phyloP scores from a whole-genome alignment of 2,113 vertebrate species.

The Danio rerio region DNA sequence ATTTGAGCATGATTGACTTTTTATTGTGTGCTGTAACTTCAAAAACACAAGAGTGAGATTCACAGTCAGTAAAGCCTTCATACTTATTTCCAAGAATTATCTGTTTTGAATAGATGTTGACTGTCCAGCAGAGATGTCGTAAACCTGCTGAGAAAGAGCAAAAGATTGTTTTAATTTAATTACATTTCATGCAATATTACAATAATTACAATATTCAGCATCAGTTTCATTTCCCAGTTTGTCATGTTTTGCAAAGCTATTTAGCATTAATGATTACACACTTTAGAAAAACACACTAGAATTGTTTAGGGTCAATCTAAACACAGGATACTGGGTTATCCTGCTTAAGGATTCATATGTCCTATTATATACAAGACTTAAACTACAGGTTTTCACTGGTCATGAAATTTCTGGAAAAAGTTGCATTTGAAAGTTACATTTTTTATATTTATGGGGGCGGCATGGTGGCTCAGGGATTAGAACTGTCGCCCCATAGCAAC shows the following conservation, averaged over 20 bases:
- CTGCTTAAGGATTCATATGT: too few relatives aligned
- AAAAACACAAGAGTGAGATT: neutral
- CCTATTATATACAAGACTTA: too few relatives aligned
- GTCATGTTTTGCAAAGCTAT: neutral
- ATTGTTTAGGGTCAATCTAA: too few relatives aligned
- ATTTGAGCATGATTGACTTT: too few relatives aligned
- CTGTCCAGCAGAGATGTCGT: neutral
- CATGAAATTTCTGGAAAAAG: too few relatives aligned
- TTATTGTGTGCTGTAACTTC: neutral
- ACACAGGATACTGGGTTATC: too few relatives aligned
- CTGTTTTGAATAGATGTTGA: conserved; percentile 11
- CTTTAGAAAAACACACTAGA: neutral
- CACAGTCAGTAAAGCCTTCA: neutral
- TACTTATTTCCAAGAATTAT: neutral
- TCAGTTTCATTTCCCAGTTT: neutral
- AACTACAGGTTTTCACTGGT: too few relatives aligned
- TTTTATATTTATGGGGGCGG: too few relatives aligned
- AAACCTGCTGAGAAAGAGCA: neutral
- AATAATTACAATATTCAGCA: neutral
- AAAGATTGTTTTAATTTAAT: neutral
- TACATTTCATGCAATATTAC: neutral
- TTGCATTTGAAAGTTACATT: too few relatives aligned
- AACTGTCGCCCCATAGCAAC: too few relatives aligned
- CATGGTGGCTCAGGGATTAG: too few relatives aligned
- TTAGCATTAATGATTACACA: neutral